A percentile compares a stretch with the other conserved stretches of the same genome.
Conservation (phyloP, 1,140 invertebrate genomes). For the Daktulosphaira vitifoliae region DNA sequence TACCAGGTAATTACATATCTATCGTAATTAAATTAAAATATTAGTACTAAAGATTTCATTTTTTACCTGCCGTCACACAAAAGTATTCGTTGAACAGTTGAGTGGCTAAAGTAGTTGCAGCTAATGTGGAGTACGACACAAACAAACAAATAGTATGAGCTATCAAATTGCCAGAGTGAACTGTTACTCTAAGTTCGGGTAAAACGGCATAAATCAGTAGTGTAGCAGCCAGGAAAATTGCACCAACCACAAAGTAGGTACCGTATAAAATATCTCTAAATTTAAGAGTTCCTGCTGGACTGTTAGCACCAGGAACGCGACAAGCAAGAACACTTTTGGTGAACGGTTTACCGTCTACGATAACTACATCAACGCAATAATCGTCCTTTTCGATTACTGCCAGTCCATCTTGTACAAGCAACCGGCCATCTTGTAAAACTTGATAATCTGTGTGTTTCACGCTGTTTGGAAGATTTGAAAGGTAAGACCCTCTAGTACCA, state of each 20-base stretch:
- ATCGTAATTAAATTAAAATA: too few species aligned
- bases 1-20: too few species aligned
- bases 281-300: background rate
- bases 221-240: conserved; percentile 35
- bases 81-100: background rate
- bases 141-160: conserved; percentile 35
- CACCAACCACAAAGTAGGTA: conserved; percentile 32
- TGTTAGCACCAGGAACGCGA: background rate
- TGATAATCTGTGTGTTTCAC: background rate
- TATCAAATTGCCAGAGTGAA: conserved; percentile 36
- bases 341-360: background rate
- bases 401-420: conserved; percentile 7
- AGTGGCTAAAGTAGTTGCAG: conserved; percentile 19
- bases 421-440: background rate
- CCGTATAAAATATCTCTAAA: conserved; percentile 34
- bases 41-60: too few species aligned
- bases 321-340: background rate
- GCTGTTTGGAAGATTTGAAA: background rate
- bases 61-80: conserved; percentile 34
- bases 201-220: conserved; percentile 36
- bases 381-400: conserved; percentile 19
- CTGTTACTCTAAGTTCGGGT: conserved; percentile 35
- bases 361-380: conserved; percentile 31
- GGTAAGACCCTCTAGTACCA: background rate
- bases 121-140: conserved; percentile 34